Conservation (phyloP, 2,113 vertebrate genomes). For the mouse (Mus musculus) region DNA sequence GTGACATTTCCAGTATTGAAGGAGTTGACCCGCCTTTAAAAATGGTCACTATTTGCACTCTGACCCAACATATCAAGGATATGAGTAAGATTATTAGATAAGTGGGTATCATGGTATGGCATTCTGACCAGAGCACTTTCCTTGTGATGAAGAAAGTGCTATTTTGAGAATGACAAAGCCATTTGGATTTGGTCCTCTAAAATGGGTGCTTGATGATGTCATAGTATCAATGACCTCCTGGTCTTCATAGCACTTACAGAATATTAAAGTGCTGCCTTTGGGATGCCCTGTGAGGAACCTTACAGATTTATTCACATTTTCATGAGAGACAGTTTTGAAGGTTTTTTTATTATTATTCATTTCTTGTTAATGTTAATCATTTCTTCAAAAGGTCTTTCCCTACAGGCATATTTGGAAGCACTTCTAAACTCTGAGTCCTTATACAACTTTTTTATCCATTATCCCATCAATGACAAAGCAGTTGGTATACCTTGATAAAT, state of each 20-base stretch:
- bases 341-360: neutral
- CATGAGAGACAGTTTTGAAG: neutral
- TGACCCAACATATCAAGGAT: neutral
- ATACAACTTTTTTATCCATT: constrained; percentile 3
- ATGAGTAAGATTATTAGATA: neutral
- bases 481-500: neutral
- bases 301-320: neutral
- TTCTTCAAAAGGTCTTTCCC: neutral
- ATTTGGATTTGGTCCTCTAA: neutral
- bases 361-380: constrained; percentile 46
- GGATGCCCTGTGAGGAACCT: neutral
- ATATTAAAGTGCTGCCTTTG: neutral
- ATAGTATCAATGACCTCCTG: neutral
- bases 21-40: neutral
- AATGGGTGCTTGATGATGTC: neutral
- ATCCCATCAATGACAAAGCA: neutral
- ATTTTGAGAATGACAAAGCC: constrained; percentile 38
- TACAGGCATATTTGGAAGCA: neutral
- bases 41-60: neutral
- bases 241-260: neutral
- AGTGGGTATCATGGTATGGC: neutral
- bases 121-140: neutral
- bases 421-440: neutral
- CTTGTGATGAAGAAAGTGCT: neutral
- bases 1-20: neutral